A percentile compares a stretch with the other conserved stretches of the same genome.
These are phyloP conservation scores for Melinaea marsaeus DNA, from an alignment of 2,888 invertebrate species.

Conservation along the genomic window DNA sequence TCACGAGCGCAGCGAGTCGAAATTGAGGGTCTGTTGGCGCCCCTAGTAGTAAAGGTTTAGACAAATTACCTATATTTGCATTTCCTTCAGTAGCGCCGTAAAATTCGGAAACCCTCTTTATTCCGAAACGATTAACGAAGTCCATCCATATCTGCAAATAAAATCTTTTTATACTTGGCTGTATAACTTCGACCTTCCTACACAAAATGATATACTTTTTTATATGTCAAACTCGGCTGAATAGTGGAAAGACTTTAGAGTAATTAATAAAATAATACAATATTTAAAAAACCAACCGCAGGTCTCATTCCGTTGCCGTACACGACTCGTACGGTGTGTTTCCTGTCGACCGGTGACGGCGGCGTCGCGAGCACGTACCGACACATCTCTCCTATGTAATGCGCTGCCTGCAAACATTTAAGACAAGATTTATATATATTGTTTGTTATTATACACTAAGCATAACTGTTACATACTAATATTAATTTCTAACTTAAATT, in stretches of 20 bases:
- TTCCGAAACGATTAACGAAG: conserved; percentile 92
- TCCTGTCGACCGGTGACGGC: conserved; percentile 81
- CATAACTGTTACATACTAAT: not conserved
- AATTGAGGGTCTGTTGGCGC: too few species aligned
- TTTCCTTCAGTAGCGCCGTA: conserved; percentile 99
- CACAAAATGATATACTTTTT: too few species aligned
- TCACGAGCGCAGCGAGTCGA: too few species aligned
- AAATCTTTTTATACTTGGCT: not conserved
- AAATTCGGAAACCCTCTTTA: conserved; percentile 92
- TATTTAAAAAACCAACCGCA: conserved; percentile 50
- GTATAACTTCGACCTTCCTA: too few species aligned
- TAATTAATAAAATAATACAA: not conserved
- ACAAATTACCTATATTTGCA: conserved; percentile 89
- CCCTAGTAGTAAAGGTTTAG: not conserved
- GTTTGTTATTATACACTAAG: not conserved
- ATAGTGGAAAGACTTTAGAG: too few species aligned
- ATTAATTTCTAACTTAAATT: too few species aligned
- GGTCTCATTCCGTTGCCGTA: conserved; percentile 97
- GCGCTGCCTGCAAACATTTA: conserved; percentile 80
- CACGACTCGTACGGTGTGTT: conserved; percentile 87
- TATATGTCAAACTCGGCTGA: too few species aligned
- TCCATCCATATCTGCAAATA: conserved; percentile 89
- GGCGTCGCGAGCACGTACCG: conserved; percentile 89
- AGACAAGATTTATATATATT: not conserved
- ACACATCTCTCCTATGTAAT: conserved; percentile 96